Conservation (phyloP, 2,888 invertebrate genomes). For the Dermolepida albohirtum region DNA sequence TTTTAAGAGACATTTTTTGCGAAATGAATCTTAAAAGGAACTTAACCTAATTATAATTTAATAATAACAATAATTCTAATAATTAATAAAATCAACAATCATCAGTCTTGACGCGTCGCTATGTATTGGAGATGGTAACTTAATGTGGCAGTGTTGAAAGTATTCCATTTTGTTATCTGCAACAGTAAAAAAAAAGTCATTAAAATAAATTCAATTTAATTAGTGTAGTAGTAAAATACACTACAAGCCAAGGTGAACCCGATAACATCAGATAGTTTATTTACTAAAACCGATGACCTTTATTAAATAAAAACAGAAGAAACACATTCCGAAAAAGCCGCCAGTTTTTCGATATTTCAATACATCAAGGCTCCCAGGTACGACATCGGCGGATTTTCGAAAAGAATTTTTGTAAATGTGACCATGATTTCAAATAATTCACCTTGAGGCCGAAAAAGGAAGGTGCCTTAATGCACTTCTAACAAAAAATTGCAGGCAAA, state of each 20-base stretch:
- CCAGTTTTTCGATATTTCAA: constrained; percentile 8
- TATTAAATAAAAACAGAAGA: neutral
- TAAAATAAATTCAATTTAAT: constrained; percentile 8
- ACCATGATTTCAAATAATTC: constrained; percentile 29
- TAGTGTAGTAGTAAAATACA: constrained; percentile 5
- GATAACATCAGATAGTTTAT: constrained; percentile 21
- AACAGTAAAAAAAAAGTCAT: constrained; percentile 53
- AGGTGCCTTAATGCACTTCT: constrained; percentile 22
- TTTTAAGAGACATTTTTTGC: constrained; percentile 46
- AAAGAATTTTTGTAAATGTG: constrained; percentile 31
- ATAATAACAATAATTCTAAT: constrained; percentile 61
- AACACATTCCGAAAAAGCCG: constrained; percentile 21
- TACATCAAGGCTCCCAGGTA: constrained; percentile 18
- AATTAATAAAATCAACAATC: constrained; percentile 65
- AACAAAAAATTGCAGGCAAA: constrained; percentile 22
- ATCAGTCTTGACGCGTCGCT: constrained; percentile 65
- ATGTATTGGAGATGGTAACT: constrained; percentile 64
- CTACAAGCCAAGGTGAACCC: constrained; percentile 1
- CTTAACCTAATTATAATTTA: constrained; percentile 66
- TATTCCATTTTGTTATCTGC: constrained; percentile 56
- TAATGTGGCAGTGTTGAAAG: constrained; percentile 64
- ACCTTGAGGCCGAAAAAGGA: constrained; percentile 18
- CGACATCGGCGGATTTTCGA: constrained; percentile 13
- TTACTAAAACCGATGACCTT: constrained; percentile 26
- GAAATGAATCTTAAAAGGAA: constrained; percentile 56